Evolutionary conservation across 2,113 vertebrate genomes (phyloP), one percentile per base, ranked within the genome.

Genomic region (Halichoeres trimaculatus): DNA sequence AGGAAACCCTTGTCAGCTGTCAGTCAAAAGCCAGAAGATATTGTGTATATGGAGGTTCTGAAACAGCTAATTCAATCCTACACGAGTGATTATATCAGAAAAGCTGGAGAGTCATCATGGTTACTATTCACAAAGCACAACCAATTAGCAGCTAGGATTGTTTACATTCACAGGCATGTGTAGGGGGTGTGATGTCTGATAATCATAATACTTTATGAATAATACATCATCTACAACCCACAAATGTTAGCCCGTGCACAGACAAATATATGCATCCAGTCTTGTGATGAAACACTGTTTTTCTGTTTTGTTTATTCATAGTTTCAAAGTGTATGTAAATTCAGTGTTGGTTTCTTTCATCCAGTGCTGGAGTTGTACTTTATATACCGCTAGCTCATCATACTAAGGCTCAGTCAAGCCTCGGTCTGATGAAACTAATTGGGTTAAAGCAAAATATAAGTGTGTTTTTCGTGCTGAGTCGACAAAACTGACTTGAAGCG

Each of bases 391-490:
- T 23, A 24, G 22, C 70, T 78, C 70, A 70, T 73, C 64, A 51
- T 61, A 48, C 38, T 36, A 45, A 52, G 57, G 56, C 56, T 47
- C 23, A 73, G 23, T 71, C 19, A 40, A 24, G 62, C 43, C 45
- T 16, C 6, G 51, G 41, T 71, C 55, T 74, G 74, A 81, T 77
- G 53, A 67, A 86, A 79, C 74, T 83, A 81, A 89, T 83, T 86
- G 56, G 43, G 69, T 74, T 77, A 81, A 84, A 74, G 60, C 54
- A 71, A 81, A 81, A 85, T 74, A 34, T 81, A 73, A 71, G 64
- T 63, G 63, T 84, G 60, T 80, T 74, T 83, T 67, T 76, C 71
- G 87, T 84, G 91, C 90, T 88, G 90, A 92, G 83, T 87, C 84
- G 73, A 87, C 89, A 78, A 79, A 83, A 92, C 86, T 69, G 67